Conservation (phyloP, 1,140 invertebrate species). For the Sipha flava region DNA sequence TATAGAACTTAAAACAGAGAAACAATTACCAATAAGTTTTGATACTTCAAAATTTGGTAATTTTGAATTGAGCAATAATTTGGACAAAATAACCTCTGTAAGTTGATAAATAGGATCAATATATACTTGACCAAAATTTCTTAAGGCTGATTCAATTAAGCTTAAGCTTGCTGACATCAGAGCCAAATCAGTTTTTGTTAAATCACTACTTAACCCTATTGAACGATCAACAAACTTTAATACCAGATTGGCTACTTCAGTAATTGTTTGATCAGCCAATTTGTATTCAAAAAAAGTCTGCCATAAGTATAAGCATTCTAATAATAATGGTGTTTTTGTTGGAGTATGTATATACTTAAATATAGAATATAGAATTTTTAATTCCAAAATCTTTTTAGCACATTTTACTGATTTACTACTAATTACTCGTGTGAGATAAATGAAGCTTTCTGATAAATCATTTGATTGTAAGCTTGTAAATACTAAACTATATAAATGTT, state of each 20-base stretch:
- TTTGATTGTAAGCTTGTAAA: conserved; percentile 1
- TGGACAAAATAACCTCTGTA: conserved; percentile 6
- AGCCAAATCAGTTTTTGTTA: not conserved
- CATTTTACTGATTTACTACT: not conserved
- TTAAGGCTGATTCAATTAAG: conserved; percentile 10
- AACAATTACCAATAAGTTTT: conserved; percentile 11
- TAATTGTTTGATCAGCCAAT: conserved; percentile 37
- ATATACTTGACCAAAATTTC: conserved; percentile 15
- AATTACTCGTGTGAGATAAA: not conserved
- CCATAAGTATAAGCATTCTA: conserved; percentile 43
- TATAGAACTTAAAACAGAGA: conserved; percentile 6
- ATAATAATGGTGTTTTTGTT: not conserved
- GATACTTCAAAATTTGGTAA: conserved; percentile 15
- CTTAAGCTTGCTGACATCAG: conserved; percentile 23
- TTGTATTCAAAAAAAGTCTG: conserved; percentile 45
- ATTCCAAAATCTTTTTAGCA: conserved; percentile 6
- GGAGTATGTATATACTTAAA: conserved; percentile 8
- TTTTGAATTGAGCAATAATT: not conserved
- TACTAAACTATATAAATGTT: not conserved
- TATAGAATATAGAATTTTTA: conserved; percentile 17
- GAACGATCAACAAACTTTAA: conserved; percentile 23
- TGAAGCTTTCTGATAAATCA: not conserved
- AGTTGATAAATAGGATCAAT: conserved; percentile 3
- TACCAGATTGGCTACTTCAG: not conserved
- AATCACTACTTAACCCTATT: not conserved